Evolutionary conservation across 2,797 vertebrate species (phyloP).

Genomic region (Luscinia megarhynchos): DNA sequence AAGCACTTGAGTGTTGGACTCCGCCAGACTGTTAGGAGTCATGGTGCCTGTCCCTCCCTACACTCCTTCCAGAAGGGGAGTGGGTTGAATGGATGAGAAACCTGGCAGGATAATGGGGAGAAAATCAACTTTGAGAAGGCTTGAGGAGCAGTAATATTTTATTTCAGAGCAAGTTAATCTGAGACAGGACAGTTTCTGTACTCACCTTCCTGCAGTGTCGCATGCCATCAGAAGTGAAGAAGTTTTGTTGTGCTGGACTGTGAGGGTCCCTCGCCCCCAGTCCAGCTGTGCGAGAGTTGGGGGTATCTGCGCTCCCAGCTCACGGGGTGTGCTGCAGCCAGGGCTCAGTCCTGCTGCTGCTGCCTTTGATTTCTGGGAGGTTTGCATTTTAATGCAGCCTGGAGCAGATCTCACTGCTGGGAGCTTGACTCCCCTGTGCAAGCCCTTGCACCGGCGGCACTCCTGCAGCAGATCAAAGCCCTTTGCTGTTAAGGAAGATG

Average conservation of each 20-base stretch:
- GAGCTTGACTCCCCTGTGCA: neutral
- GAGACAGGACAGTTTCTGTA: neutral
- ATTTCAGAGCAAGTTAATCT: neutral
- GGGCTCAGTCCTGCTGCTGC: rapidly evolving
- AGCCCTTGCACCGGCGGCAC: neutral
- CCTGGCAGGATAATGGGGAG: neutral
- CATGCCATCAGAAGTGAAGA: neutral
- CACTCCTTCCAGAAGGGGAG: neutral
- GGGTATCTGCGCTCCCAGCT: neutral
- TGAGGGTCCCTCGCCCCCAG: rapidly evolving
- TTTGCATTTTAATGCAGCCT: neutral
- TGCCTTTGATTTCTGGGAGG: neutral
- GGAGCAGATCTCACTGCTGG: neutral
- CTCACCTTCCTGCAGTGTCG: neutral
- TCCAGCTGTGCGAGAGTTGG: neutral
- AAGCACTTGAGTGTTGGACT: neutral
- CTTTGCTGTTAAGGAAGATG: neutral
- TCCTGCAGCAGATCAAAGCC: neutral
- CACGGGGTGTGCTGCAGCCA: rapidly evolving
- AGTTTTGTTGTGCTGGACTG: neutral
- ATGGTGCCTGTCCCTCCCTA: neutral
- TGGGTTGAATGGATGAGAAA: neutral
- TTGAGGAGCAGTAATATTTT: neutral
- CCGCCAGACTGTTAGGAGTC: neutral
- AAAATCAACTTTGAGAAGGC: neutral